Percentiles rank a stretch among this genome's conserved stretches.
Conservation (phyloP, 2,888 invertebrate genomes). For the Rhopalosiphum nymphaeae region DNA sequence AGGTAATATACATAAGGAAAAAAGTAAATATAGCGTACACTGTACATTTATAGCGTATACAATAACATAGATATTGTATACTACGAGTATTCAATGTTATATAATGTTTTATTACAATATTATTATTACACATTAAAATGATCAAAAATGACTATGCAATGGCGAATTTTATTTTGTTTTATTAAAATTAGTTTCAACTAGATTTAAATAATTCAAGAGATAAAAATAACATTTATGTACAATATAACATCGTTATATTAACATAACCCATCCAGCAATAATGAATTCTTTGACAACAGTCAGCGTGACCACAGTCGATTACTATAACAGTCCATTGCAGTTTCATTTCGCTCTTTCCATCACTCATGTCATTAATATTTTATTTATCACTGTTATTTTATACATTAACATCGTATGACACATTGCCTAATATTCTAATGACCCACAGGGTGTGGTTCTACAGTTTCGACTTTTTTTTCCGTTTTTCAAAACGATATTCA, state of each 20-base stretch:
- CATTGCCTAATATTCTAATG: conserved; percentile 64
- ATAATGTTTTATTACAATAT: background rate
- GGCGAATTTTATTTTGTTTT: background rate
- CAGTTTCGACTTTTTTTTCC: conserved; percentile 39
- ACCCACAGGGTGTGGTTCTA: conserved; percentile 58
- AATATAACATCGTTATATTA: conserved; percentile 45
- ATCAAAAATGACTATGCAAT: background rate
- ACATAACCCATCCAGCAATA: conserved; percentile 12
- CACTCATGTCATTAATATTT: conserved; percentile 62
- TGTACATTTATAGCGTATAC: background rate
- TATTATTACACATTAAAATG: background rate
- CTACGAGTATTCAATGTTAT: background rate
- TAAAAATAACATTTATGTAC: conserved; percentile 28
- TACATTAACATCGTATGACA: conserved; percentile 57
- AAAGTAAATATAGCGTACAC: background rate
- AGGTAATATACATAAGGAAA: background rate
- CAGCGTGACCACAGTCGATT: conserved; percentile 63
- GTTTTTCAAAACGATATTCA: conserved; percentile 59
- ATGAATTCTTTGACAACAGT: conserved; percentile 62
- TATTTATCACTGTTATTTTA: conserved; percentile 63
- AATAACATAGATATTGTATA: background rate
- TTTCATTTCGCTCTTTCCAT: conserved; percentile 60
- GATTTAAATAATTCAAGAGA: conserved; percentile 25
- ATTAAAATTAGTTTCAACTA: background rate
- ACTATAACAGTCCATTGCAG: conserved; percentile 37